phyloP scores from a whole-genome alignment of 2,888 invertebrate genomes.

The Latrodectus elegans region DNA sequence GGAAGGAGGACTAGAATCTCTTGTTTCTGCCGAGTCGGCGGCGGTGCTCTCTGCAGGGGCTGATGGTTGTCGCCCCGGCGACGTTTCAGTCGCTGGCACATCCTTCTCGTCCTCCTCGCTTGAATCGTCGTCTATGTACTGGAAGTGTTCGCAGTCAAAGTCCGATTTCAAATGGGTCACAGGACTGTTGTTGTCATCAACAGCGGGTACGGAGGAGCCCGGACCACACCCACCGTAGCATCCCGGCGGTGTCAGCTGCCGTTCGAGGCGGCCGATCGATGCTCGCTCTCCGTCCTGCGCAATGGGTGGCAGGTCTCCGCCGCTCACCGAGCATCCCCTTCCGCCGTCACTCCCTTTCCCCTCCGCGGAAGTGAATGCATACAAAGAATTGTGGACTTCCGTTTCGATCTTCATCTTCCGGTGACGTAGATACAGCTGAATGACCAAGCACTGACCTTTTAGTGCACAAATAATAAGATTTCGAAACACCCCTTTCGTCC shows the following conservation, averaged over 20 bases:
- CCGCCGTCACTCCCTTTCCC: constrained; percentile 19
- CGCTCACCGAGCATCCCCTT: constrained; percentile 48
- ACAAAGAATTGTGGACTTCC: constrained; percentile 61
- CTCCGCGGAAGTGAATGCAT: constrained; percentile 38
- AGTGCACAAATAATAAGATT: too few relatives aligned
- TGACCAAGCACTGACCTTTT: constrained; percentile 19
- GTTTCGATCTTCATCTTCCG: constrained; percentile 66
- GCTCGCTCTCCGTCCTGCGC: constrained; percentile 61
- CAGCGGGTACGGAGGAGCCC: constrained; percentile 9
- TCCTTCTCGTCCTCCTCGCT: constrained; percentile 17
- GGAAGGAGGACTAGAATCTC: not conserved
- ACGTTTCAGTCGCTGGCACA: constrained; percentile 20
- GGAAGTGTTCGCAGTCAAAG: constrained; percentile 66
- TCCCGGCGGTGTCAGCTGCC: constrained; percentile 34
- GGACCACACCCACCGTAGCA: constrained; percentile 55
- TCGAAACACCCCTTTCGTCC: too few relatives aligned
- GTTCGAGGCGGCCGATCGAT: constrained; percentile 65
- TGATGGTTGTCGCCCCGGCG: constrained; percentile 7
- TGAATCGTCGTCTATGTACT: constrained; percentile 64
- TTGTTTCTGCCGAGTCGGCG: not conserved
- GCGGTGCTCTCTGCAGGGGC: not conserved
- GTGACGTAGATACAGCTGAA: constrained; percentile 21
- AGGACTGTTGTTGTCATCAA: constrained; percentile 23
- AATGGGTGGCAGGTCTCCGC: constrained; percentile 38
- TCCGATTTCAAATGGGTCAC: constrained; percentile 3